A percentile compares a stretch with the other conserved stretches of the same genome.
Conservation (phyloP, 2,113 vertebrate species). For the Mesembrinibis cayennensis region DNA sequence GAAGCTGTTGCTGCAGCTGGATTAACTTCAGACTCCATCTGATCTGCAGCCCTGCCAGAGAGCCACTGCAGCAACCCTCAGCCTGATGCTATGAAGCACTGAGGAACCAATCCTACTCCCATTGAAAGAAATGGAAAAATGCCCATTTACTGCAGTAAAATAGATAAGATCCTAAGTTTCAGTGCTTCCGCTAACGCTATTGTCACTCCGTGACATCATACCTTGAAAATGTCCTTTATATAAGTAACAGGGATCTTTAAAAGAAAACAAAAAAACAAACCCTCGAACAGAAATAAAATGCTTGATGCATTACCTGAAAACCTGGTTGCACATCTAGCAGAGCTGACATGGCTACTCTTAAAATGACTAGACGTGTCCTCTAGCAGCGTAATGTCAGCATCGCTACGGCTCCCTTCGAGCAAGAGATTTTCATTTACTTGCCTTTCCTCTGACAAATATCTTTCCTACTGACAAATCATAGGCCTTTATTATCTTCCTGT, state of each 20-base stretch:
- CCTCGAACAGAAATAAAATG: neutral
- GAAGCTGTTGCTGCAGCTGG: neutral
- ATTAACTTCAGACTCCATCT: neutral
- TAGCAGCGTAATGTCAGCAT: neutral
- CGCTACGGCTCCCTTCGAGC: neutral
- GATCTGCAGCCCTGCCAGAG: neutral
- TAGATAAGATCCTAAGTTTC: neutral
- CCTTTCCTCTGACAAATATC: neutral
- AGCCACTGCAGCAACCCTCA: neutral
- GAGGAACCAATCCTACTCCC: neutral
- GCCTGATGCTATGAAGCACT: neutral
- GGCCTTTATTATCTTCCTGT: neutral
- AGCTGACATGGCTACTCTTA: neutral
- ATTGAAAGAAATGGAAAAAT: neutral
- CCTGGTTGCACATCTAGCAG: neutral
- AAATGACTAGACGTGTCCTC: neutral
- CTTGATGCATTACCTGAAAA: neutral
- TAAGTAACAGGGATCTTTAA: neutral
- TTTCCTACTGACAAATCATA: neutral
- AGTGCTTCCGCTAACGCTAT: neutral
- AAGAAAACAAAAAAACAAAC: neutral
- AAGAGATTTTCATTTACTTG: neutral
- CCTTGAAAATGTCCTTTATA: neutral
- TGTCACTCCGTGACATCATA: neutral
- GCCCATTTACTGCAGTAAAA: neutral